These are phyloP conservation scores for Amiota communis DNA, from an alignment of 2,888 invertebrate genomes.

Conservation along the genomic window DNA sequence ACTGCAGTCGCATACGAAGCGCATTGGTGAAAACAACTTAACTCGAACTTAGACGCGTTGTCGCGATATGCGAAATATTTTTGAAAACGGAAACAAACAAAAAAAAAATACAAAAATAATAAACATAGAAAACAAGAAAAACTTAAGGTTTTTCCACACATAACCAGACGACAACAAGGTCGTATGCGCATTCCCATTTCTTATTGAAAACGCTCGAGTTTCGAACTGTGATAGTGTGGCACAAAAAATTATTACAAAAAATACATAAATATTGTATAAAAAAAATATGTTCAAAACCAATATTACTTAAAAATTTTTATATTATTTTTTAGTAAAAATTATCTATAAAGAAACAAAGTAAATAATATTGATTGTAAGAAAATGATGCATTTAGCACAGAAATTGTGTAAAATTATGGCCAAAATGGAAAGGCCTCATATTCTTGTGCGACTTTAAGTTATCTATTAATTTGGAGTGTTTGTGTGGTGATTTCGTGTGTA, in stretches of 20 bases:
- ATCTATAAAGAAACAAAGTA: neutral
- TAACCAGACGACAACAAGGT: conserved; percentile 25
- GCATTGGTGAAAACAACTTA: conserved; percentile 23
- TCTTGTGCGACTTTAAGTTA: neutral
- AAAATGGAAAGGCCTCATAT: neutral
- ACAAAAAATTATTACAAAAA: neutral
- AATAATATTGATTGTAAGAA: neutral
- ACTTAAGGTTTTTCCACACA: neutral
- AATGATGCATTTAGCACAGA: neutral
- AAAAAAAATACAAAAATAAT: neutral
- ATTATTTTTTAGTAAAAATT: neutral
- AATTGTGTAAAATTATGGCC: neutral
- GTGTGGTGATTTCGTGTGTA: neutral
- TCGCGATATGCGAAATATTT: neutral
- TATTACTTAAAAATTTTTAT: too few species aligned
- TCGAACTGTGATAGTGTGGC: conserved; percentile 13
- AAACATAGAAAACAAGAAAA: neutral
- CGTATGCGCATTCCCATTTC: conserved; percentile 18
- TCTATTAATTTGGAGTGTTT: neutral
- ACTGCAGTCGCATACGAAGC: conserved; percentile 18
- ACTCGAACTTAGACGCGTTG: neutral
- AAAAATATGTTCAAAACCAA: too few species aligned
- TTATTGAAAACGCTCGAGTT: conserved; percentile 3
- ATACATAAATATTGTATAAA: neutral
- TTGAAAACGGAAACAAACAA: neutral